A percentile compares a stretch with the other conserved stretches of the same genome.
phyloP scores from a whole-genome alignment of 64 coral and sea anemone genomes.

The Stichodactyla helianthus region DNA sequence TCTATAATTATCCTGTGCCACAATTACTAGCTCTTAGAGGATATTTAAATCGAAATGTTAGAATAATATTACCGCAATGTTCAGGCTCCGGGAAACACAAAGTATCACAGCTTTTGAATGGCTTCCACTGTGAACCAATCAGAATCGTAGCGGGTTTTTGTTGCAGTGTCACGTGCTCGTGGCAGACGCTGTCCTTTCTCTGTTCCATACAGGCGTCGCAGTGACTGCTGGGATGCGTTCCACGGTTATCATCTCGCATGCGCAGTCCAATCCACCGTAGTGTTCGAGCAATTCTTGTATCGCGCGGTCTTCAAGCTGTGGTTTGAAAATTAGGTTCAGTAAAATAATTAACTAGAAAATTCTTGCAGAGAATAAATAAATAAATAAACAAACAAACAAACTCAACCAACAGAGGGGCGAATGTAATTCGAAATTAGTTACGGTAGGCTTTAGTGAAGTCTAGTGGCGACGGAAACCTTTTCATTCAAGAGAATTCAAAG shows the following conservation, averaged over 20 bases:
- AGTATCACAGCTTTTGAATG: neutral
- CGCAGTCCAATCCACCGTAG: constrained; percentile 45
- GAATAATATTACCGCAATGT: no score
- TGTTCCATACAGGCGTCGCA: constrained; percentile 48
- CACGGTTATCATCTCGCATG: constrained; percentile 55
- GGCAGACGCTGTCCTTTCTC: constrained; percentile 17
- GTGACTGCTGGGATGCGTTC: constrained; percentile 39
- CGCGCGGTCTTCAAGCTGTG: constrained; percentile 57
- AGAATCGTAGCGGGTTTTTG: no score
- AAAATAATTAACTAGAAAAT: no score
- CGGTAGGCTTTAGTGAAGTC: no score
- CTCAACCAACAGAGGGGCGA: neutral
- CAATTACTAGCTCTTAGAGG: no score
- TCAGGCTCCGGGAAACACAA: neutral
- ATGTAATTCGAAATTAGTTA: no score
- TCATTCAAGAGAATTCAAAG: no score
- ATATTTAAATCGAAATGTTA: neutral
- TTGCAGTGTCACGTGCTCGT: neutral
- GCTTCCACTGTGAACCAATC: neutral
- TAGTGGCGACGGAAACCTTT: no score
- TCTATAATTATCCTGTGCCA: no score
- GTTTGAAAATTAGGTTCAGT: neutral
- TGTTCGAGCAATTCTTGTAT: constrained; percentile 53
- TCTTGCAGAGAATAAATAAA: neutral
- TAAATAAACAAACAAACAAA: neutral